These are phyloP conservation scores for Colossoma macropomum DNA, from an alignment of 2,113 vertebrate genomes.

Conservation along the genomic window DNA sequence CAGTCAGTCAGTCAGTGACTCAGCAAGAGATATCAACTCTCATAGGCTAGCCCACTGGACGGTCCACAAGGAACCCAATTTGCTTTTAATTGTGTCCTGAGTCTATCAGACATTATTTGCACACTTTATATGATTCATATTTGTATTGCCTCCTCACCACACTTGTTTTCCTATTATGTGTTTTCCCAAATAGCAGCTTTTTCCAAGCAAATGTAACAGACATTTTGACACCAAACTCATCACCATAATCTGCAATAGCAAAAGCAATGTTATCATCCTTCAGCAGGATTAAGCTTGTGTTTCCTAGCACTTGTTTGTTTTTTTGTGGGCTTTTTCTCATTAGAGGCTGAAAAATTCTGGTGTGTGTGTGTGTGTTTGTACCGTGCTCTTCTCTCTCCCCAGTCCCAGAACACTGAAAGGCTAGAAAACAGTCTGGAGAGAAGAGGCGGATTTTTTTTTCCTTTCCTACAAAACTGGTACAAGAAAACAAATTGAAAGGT, in stretches of 20 bases:
- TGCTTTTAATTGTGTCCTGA: too few relatives aligned
- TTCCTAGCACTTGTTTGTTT: neutral
- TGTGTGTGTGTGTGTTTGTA: conserved; percentile 2
- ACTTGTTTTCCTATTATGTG: neutral
- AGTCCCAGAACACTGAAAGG: neutral
- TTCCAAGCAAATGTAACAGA: neutral
- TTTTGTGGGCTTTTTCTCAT: neutral
- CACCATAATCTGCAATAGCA: neutral
- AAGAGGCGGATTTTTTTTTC: neutral
- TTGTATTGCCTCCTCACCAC: neutral
- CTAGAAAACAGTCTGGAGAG: conserved; percentile 3
- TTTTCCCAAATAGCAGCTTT: neutral
- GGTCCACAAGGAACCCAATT: too few relatives aligned
- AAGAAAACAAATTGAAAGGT: conserved; percentile 30
- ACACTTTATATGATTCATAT: neutral
- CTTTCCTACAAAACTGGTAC: conserved; percentile 17
- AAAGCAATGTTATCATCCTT: neutral
- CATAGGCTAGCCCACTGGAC: too few relatives aligned
- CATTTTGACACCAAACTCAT: neutral
- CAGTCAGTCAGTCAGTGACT: too few relatives aligned
- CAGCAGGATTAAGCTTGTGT: neutral
- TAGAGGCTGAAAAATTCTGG: neutral
- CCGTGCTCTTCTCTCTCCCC: neutral
- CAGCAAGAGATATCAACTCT: too few relatives aligned
- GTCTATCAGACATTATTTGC: neutral